Evolutionary conservation across 2,113 vertebrate species (phyloP).

Genomic region (Halcyon senegalensis): DNA sequence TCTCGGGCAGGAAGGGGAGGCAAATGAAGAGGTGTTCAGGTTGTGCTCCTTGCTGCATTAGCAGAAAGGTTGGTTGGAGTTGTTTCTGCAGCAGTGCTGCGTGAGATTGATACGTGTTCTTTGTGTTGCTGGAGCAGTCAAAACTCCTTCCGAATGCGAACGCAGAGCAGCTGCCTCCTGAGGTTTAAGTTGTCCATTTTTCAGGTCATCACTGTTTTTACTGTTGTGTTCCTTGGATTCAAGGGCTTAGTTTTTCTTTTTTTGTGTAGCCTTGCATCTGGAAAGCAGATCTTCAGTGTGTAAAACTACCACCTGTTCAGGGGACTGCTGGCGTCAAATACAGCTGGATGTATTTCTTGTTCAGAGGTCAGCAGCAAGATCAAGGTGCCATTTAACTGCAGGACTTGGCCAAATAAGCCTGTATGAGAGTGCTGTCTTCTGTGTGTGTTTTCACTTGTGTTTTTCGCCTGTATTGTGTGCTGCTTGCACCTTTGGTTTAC

Average conservation of each 20-base stretch:
- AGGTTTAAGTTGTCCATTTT: not conserved
- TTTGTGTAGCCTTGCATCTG: not conserved
- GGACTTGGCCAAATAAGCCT: not conserved
- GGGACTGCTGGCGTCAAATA: not conserved
- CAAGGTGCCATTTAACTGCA: not conserved
- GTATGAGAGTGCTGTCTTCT: not conserved
- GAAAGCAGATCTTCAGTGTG: not conserved
- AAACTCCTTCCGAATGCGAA: not conserved
- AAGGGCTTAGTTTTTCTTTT: not conserved
- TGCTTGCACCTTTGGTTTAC: not conserved
- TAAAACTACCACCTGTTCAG: not conserved
- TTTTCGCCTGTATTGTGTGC: not conserved
- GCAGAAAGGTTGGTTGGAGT: not conserved
- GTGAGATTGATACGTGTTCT: not conserved
- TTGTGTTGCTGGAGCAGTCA: not conserved
- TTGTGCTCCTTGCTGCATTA: too few relatives aligned
- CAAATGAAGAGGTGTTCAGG: not conserved
- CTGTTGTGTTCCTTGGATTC: not conserved
- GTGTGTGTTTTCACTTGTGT: not conserved
- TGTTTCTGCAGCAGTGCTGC: not conserved
- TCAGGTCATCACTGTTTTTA: not conserved
- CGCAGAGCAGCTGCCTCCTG: not conserved
- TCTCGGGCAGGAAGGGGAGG: rapidly evolving
- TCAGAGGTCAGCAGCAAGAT: not conserved
- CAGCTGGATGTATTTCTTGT: not conserved